phyloP scores from a whole-genome alignment of 2,888 invertebrate genomes.

The Galerucella nymphaeae region DNA sequence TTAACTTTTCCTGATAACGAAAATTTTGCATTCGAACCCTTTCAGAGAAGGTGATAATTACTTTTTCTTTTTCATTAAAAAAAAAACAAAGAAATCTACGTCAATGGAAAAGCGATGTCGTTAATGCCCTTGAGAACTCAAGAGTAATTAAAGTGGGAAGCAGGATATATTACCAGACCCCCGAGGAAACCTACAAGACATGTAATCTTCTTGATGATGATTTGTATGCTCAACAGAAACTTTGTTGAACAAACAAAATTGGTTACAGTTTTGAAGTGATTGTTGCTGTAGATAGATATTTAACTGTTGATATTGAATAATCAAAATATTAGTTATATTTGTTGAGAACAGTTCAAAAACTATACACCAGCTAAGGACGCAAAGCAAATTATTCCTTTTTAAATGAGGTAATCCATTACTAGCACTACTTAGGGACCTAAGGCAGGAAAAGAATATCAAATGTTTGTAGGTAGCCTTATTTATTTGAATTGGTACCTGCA shows the following conservation, averaged over 20 bases:
- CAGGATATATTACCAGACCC: constrained; percentile 35
- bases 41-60: too few species aligned
- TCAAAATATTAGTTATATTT: background rate
- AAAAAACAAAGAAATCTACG: background rate
- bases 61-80: background rate
- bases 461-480: too few species aligned
- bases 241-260: constrained; percentile 27
- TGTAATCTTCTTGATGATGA: constrained; percentile 38
- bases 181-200: constrained; percentile 26
- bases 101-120: constrained; percentile 9
- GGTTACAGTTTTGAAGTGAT: constrained; percentile 10
- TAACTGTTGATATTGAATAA: background rate
- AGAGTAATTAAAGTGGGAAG: constrained; percentile 37
- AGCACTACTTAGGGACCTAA: too few species aligned
- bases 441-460: too few species aligned
- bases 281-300: background rate
- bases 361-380: too few species aligned
- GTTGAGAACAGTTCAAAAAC: too few species aligned
- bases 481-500: too few species aligned
- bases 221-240: constrained; percentile 32
- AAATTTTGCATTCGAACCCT: background rate
- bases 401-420: too few species aligned
- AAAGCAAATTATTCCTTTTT: too few species aligned
- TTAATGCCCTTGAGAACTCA: constrained; percentile 22
- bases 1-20: background rate